Percentiles rank a stretch among this genome's conserved stretches.
These are phyloP conservation scores for Micrasema minimum DNA, from an alignment of 1,140 invertebrate genomes.

Conservation along the genomic window DNA sequence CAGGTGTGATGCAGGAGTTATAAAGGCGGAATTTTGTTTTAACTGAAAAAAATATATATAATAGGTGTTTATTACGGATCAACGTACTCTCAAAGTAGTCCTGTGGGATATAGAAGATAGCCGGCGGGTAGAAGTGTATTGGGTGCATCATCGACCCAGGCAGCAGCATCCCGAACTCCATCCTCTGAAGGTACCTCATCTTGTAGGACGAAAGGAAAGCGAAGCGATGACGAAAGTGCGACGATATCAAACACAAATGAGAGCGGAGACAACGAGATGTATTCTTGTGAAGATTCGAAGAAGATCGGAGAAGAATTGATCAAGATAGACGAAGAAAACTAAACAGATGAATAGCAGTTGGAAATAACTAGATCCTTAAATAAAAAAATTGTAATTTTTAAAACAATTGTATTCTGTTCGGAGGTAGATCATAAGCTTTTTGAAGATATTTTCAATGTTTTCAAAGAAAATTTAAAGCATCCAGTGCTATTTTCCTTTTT, in stretches of 20 bases:
- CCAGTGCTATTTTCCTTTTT: too few relatives aligned
- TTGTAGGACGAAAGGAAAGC: background rate
- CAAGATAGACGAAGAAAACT: background rate
- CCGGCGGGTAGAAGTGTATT: constrained; percentile 26
- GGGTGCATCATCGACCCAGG: constrained; percentile 19
- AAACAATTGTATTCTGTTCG: background rate
- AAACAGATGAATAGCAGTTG: background rate
- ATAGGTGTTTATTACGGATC: too few relatives aligned
- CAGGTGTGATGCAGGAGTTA: too few relatives aligned
- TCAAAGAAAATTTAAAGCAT: background rate
- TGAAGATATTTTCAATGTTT: background rate
- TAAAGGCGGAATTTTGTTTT: too few relatives aligned
- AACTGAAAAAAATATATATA: too few relatives aligned
- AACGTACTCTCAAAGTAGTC: constrained; percentile 46
- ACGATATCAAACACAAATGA: background rate
- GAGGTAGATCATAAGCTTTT: background rate
- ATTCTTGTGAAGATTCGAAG: background rate
- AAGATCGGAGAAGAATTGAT: background rate
- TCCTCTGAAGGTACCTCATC: constrained; percentile 32
- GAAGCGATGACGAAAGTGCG: background rate
- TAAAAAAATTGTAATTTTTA: background rate
- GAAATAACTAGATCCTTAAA: background rate
- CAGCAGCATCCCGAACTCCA: constrained; percentile 28
- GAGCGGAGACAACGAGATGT: background rate
- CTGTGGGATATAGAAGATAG: constrained; percentile 36